phyloP scores from a whole-genome alignment of 2,888 invertebrate species.

The Stenurella melanura region DNA sequence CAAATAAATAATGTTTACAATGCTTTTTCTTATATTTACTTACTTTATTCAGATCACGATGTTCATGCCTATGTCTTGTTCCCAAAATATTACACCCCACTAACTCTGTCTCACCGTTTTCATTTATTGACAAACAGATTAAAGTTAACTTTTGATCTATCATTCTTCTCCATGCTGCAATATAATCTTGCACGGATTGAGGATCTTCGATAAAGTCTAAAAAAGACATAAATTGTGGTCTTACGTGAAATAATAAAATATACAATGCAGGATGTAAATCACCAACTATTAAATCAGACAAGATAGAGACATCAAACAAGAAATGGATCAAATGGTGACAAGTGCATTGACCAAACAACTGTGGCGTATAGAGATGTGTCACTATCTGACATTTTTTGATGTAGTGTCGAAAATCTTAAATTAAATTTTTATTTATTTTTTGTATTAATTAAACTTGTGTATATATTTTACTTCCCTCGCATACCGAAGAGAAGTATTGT shows the following conservation, averaged over 20 bases:
- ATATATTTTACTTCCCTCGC: too few species aligned
- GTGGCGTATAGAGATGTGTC: too few species aligned
- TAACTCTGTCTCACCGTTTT: not conserved
- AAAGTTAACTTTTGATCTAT: slow-evolving; percentile 3
- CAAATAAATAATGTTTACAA: too few species aligned
- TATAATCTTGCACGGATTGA: slow-evolving; percentile 15
- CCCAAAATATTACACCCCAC: slow-evolving; percentile 22
- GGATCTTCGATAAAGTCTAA: slow-evolving; percentile 16
- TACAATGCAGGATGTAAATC: not conserved
- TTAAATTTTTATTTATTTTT: too few species aligned
- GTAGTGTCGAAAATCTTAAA: too few species aligned
- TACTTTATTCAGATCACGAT: not conserved
- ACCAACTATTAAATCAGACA: too few species aligned
- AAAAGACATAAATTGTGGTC: not conserved
- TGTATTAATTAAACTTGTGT: too few species aligned
- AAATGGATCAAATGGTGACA: too few species aligned
- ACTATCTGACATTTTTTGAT: too few species aligned
- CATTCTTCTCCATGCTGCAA: slow-evolving; percentile 10
- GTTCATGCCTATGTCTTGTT: slow-evolving; percentile 1
- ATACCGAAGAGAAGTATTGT: too few species aligned
- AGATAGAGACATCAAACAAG: too few species aligned
- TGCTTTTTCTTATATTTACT: not conserved
- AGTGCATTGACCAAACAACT: too few species aligned
- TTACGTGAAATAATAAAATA: not conserved
- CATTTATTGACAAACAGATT: slow-evolving; percentile 21